These are phyloP conservation scores for Phalacrocorax brasilianus DNA, from an alignment of 2,113 vertebrate species.

Conservation along the genomic window DNA sequence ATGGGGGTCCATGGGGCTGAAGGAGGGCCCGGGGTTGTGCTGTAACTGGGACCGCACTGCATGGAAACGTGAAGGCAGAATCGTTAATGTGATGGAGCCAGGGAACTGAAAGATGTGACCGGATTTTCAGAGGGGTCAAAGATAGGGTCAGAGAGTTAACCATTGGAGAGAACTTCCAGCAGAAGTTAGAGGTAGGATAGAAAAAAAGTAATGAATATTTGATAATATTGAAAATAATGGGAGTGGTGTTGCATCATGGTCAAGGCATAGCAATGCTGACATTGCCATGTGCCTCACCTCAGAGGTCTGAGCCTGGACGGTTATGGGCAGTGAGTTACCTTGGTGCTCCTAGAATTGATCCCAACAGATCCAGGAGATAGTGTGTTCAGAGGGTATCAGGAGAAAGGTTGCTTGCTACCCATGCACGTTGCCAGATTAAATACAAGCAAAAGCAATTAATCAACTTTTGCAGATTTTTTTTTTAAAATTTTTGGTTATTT, in stretches of 20 bases:
- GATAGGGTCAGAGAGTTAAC: background rate
- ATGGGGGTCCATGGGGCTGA: background rate
- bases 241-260: background rate
- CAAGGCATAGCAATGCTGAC: background rate
- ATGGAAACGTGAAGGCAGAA: background rate
- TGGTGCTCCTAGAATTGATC: background rate
- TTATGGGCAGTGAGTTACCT: background rate
- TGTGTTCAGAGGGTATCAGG: background rate
- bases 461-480: background rate
- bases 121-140: background rate
- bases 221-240: background rate
- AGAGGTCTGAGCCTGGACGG: background rate
- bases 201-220: background rate
- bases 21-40: background rate
- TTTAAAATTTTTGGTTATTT: background rate
- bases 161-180: background rate
- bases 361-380: background rate
- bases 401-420: background rate
- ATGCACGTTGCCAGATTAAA: background rate
- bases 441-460: background rate
- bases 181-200: background rate
- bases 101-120: background rate
- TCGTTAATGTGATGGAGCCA: background rate
- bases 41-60: accelerated
- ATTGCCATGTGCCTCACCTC: background rate